Evolutionary conservation across 2,888 invertebrate species (phyloP).

Genomic region (Craniophora ligustri): DNA sequence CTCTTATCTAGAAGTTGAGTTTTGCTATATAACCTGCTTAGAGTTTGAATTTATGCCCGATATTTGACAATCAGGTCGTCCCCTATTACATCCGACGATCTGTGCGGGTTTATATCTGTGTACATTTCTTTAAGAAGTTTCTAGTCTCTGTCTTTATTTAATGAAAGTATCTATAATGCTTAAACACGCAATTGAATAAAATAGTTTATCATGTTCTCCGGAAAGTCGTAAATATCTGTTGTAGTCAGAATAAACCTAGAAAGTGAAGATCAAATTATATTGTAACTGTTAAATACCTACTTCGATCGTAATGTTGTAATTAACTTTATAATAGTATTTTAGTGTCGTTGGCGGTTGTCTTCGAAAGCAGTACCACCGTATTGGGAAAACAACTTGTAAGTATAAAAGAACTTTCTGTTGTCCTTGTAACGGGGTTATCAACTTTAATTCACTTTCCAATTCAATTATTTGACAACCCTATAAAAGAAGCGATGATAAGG

Average conservation of each 20-base stretch:
- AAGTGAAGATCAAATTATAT: conserved; percentile 24
- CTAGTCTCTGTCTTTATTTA: too few species aligned
- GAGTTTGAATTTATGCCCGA: too few species aligned
- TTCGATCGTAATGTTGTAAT: conserved; percentile 16
- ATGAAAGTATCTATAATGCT: neutral
- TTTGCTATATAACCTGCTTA: too few species aligned
- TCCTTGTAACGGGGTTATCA: conserved; percentile 61
- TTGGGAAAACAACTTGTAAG: conserved; percentile 59
- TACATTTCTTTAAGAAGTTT: too few species aligned
- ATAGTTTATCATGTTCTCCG: neutral
- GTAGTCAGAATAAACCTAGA: conserved; percentile 13
- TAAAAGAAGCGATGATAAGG: too few species aligned
- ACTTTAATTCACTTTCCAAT: conserved; percentile 29
- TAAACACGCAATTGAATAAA: conserved; percentile 1
- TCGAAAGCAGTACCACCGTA: conserved; percentile 73
- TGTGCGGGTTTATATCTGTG: too few species aligned
- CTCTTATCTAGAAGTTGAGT: too few species aligned
- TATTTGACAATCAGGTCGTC: too few species aligned
- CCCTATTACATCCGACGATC: too few species aligned
- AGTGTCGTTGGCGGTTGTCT: conserved; percentile 50
- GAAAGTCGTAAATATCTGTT: neutral
- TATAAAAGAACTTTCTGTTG: conserved; percentile 72
- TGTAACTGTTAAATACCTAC: conserved; percentile 15
- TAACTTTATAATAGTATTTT: conserved; percentile 28
- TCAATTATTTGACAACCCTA: too few species aligned